phyloP scores from a whole-genome alignment of 2,113 vertebrate genomes.

The Erythrocercus mccallii region DNA sequence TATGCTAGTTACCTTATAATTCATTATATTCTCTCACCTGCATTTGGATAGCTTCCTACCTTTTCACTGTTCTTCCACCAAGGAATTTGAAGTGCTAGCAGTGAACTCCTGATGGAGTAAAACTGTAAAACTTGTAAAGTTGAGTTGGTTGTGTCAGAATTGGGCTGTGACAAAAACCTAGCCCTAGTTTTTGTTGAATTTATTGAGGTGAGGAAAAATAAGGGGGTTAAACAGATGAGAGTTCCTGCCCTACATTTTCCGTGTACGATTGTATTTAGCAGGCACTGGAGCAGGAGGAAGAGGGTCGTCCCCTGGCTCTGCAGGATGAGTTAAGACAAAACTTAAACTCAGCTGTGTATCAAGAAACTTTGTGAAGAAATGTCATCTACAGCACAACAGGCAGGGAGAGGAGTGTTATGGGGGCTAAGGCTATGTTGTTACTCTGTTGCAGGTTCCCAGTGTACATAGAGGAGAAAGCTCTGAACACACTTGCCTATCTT shows the following conservation, averaged over 20 bases:
- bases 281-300: background rate
- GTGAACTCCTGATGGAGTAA: background rate
- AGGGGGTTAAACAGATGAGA: background rate
- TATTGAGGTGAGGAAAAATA: background rate
- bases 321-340: background rate
- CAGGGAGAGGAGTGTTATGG: background rate
- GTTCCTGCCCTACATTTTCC: background rate
- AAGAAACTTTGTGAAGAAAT: background rate
- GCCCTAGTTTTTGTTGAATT: background rate
- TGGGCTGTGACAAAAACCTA: background rate
- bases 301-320: background rate
- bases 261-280: background rate
- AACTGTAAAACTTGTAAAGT: background rate
- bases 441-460: constrained; percentile 76
- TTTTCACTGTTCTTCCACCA: background rate
- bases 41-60: background rate
- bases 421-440: background rate
- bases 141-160: background rate
- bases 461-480: constrained; percentile 86
- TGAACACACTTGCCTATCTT: constrained; percentile 88
- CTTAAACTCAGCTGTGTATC: background rate
- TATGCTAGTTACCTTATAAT: background rate
- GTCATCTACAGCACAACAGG: fast-evolving
- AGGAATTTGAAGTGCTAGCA: background rate
- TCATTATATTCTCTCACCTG: background rate